Percentiles rank a stretch among this genome's conserved stretches.
phyloP scores from a whole-genome alignment of 2,113 vertebrate genomes.

The Procavia capensis region DNA sequence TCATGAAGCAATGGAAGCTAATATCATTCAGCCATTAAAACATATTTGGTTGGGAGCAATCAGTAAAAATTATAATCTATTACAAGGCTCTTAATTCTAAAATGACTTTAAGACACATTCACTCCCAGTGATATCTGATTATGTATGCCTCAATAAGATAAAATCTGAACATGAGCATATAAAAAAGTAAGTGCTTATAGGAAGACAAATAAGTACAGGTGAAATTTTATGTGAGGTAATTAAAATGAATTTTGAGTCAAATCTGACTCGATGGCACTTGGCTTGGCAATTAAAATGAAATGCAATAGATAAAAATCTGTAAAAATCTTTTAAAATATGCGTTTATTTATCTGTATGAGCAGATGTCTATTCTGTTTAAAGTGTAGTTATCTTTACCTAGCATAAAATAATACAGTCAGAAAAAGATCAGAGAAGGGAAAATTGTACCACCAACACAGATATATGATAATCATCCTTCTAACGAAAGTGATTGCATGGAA shows the following conservation, averaged over 20 bases:
- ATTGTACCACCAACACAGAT: neutral
- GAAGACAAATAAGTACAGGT: neutral
- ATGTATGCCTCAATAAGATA: neutral
- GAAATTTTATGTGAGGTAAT: neutral
- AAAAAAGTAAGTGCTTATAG: neutral
- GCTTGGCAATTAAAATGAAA: slow-evolving; percentile 13
- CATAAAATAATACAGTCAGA: neutral
- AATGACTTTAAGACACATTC: neutral
- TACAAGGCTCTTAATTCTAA: neutral
- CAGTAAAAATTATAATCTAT: neutral
- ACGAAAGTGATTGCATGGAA: neutral
- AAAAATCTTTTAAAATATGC: neutral
- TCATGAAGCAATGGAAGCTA: neutral
- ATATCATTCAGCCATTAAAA: neutral
- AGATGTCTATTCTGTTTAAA: neutral
- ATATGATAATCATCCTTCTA: neutral
- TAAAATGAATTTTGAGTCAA: too few relatives aligned
- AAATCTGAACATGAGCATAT: neutral
- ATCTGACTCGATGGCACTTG: too few relatives aligned
- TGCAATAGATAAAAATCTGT: neutral
- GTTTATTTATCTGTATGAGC: neutral
- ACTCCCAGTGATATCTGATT: neutral
- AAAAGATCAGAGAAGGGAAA: neutral
- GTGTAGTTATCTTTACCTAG: neutral
- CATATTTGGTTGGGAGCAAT: neutral